Conservation (phyloP, 2,113 vertebrate species). For the Neofelis nebulosa region DNA sequence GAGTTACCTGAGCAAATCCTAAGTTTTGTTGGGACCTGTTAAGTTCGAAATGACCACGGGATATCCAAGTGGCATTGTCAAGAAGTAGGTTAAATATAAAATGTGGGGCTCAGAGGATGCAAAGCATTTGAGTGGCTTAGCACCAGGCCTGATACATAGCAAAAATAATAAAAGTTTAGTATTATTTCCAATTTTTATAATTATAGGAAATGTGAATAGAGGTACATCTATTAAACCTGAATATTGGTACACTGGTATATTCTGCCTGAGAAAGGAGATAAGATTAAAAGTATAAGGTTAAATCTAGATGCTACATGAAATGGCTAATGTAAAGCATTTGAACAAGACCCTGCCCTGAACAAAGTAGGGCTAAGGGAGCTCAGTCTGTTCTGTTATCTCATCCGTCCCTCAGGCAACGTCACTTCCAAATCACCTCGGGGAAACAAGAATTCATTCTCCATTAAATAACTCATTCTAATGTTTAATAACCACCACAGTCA, state of each 20-base stretch:
- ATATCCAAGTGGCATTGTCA: background rate
- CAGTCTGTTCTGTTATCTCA: background rate
- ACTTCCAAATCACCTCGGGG: background rate
- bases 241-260: too few species aligned
- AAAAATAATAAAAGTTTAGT: background rate
- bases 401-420: background rate
- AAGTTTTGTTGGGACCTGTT: background rate
- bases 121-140: background rate
- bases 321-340: background rate
- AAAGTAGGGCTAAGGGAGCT: background rate
- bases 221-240: background rate
- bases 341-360: background rate
- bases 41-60: background rate
- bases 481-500: background rate
- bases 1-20: background rate
- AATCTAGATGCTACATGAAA: background rate
- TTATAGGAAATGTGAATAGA: background rate
- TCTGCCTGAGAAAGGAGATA: background rate
- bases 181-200: background rate
- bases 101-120: background rate
- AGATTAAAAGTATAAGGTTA: background rate
- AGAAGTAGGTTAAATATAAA: background rate
- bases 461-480: constrained; percentile 31
- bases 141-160: background rate
- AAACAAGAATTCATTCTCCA: constrained; percentile 10